Evolutionary conservation across 1,140 invertebrate genomes (phyloP), one percentile per base, ranked within the genome.

Genomic region (Physella acuta): DNA sequence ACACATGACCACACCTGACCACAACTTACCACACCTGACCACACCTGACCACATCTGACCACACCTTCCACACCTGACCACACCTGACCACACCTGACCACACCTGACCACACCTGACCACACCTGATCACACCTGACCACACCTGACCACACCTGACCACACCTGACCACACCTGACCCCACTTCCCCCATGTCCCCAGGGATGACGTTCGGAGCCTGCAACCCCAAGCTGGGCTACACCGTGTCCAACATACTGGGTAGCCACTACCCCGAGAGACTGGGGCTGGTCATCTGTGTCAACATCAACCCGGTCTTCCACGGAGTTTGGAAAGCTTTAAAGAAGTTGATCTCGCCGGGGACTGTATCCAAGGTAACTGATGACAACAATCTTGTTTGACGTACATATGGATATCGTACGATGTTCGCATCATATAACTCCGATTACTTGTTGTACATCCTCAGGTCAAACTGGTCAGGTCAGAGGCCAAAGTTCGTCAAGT

Each of bases 201-300:
- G 81, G 34, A 82, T 85, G 78, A 80, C 80, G 3, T 58, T 85
- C n/a, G 73, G 75, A 26, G 59, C 76, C 2, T 84, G 81, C 68
- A 85, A 84, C 70, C 83, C 83, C 2, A 77, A 75, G 63, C 67
- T 84, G n/a, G 83, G 80, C 5, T 79, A 78, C 63, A 77, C 75
- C 17, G 77, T 81, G 14, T 76, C 79, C 11, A 80, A 80, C 53
- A 59, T 79, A 0, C 69, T 84, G 56, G 66, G 75, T 16, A 80
- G 78, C 59, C 81, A 81, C 67, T 85, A 85, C 66, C 83, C 83
- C 24, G 83, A 85, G 73, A 71, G 80, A 2, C 78, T 85, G 1
- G 83, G 82, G 0, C 44, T 78, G 51, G 80, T 81, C 44, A 76
- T 83, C 31, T 81, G 79, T 71, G 58, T 85, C 2, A 84, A 84